Evolutionary conservation across 2,888 invertebrate genomes (phyloP), one percentile per base, ranked within the genome.

Genomic region (Pristionchus mayeri): DNA sequence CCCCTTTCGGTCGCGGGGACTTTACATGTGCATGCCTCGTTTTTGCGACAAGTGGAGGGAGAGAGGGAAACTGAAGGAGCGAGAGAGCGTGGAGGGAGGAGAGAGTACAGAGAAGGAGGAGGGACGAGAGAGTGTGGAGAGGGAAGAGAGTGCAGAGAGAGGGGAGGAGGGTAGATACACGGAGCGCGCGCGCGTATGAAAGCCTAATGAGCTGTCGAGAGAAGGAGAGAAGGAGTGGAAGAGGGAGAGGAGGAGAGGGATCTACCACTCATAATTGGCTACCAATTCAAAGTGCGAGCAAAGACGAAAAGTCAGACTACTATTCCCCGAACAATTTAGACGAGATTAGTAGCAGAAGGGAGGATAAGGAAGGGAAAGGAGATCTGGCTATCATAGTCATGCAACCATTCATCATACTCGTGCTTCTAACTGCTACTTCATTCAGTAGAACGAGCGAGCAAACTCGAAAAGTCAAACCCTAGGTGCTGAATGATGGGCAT

Each of bases 181-280:
- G n/a, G n/a, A n/a, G n/a, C n/a, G n/a, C n/a, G n/a, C n/a, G 76
- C 27, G 76, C 50, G 76, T 78, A 78, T 78, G 76, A 50, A 78
- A 48, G 50, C 50, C 76, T 78, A 50, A 48, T 78, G 48, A 48
- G 76, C 76, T 13, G 27, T 11, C 4, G 11, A n/a, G 24, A 50
- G 30, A 78, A 50, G 40, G 76, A 50, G 50, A 78, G 57, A 57
- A 21, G 57, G 57, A 57, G 21, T 27, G 76, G 50, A 27, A 44
- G 75, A 44, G 34, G 75, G 34, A 75, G 75, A 75, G 18, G 75
- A 13, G 16, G 37, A 24, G 54, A 27, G 52, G 79, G 44, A n/a
- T n/a, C n/a, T n/a, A n/a, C n/a, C n/a, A n/a, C n/a, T n/a, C n/a
- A n/a, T n/a, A n/a, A n/a, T n/a, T n/a, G n/a, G n/a, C n/a, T n/a